Percentiles rank a stretch among this genome's conserved stretches.
Conservation (phyloP, 2,797 vertebrate species). For the Brachyrhaphis roseni region DNA sequence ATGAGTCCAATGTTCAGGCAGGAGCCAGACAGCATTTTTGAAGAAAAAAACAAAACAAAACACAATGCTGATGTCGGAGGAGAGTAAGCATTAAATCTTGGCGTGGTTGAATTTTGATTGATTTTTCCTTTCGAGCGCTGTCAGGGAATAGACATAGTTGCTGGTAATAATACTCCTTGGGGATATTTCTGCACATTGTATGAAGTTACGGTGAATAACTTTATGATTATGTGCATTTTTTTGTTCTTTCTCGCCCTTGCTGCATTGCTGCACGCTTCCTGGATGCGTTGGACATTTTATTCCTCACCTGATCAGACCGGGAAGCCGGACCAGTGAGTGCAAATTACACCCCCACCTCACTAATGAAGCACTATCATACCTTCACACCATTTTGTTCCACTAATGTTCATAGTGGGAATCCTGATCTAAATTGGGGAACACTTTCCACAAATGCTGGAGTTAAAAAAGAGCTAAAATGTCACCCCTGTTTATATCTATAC, state of each 20-base stretch:
- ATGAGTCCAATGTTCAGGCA: constrained; percentile 10
- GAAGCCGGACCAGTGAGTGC: constrained; percentile 91
- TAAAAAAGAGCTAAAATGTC: background rate
- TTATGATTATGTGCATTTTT: constrained; percentile 34
- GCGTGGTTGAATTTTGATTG: constrained; percentile 29
- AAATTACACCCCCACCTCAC: constrained; percentile 14
- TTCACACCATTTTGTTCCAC: background rate
- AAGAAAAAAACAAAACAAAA: constrained; percentile 11
- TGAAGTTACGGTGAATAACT: constrained; percentile 52
- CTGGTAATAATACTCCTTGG: constrained; percentile 47
- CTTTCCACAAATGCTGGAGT: background rate
- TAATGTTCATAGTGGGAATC: background rate
- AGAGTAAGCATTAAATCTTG: constrained; percentile 32
- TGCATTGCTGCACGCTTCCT: constrained; percentile 63
- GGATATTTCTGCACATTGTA: constrained; percentile 49
- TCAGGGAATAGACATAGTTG: constrained; percentile 29
- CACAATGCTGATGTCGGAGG: constrained; percentile 10
- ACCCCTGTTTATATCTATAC: background rate
- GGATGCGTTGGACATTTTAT: constrained; percentile 38
- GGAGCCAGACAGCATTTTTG: constrained; percentile 22
- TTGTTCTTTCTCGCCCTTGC: constrained; percentile 34
- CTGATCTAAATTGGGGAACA: background rate
- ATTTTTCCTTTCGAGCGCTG: constrained; percentile 36
- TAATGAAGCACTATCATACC: background rate
- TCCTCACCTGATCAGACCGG: constrained; percentile 82